Evolutionary conservation across 1,140 invertebrate species (phyloP).

Genomic region (Diploscapter pachys): DNA sequence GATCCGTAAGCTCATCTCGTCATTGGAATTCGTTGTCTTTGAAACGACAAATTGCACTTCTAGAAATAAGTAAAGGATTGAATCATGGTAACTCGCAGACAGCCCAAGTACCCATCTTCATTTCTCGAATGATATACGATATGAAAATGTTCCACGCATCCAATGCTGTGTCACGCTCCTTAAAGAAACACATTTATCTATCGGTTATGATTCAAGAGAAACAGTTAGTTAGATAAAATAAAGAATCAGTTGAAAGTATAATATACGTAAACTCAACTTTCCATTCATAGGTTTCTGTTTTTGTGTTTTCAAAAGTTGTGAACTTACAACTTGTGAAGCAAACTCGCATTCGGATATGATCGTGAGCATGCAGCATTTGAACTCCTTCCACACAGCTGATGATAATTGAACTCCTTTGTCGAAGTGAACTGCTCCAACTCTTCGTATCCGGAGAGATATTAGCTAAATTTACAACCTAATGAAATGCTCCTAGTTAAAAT

Average conservation of each 20-base stretch:
- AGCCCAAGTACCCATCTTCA: slow-evolving; percentile 32
- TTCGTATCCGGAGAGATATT: slow-evolving; percentile 26
- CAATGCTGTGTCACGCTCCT: slow-evolving; percentile 29
- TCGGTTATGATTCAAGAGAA: not conserved
- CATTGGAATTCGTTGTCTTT: too few species aligned
- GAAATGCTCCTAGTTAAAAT: not conserved
- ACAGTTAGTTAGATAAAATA: not conserved
- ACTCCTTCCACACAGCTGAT: slow-evolving; percentile 32
- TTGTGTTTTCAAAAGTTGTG: not conserved
- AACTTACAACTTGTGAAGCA: slow-evolving; percentile 15
- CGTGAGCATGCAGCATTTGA: slow-evolving; percentile 21
- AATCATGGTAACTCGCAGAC: too few species aligned
- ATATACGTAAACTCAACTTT: not conserved
- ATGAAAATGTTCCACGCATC: slow-evolving; percentile 33
- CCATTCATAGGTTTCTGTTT: not conserved
- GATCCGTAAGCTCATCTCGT: too few species aligned
- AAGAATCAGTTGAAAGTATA: not conserved
- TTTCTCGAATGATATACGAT: slow-evolving; percentile 34
- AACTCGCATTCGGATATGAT: slow-evolving; percentile 29
- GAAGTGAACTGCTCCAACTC: slow-evolving; percentile 29
- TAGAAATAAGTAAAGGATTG: too few species aligned
- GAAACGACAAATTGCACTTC: too few species aligned
- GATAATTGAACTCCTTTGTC: slow-evolving; percentile 20
- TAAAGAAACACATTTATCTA: not conserved
- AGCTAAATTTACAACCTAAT: slow-evolving; percentile 17